Base-by-base conservation (phyloP, 2,888 invertebrate species). In the Synanthedon tipuliformis region DNA sequence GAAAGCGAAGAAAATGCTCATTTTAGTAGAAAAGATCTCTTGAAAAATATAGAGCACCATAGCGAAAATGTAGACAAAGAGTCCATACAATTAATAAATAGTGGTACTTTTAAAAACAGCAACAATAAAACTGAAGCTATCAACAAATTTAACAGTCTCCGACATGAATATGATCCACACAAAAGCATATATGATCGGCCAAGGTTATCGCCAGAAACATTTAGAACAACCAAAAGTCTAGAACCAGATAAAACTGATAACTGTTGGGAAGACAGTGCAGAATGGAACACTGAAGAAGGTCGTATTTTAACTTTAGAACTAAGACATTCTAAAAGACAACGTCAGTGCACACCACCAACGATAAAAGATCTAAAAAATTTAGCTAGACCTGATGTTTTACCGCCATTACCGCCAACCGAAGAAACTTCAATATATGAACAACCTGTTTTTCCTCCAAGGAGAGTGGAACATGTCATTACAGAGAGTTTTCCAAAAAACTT, bases 131-230 rank as follows among this genome's bases (percentile, higher is more conserved):
- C 69, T 1, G 81, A 76, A 62, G 73, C 65, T 69, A 81, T 64
- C 68, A 76, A 68, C 75, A 89, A 63, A 89, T 93, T 78, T 59
- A 90, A 91, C 45, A 94, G 93, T 68, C 79, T 95, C 2, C 87
- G 94, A 52, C 92, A 93, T 68, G 93, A 94, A 58, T 92, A 92
- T 64, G 93, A 94, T 62, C 91, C 91, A 12, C 89, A 89, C 50
- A 84, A 89, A 56, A 84, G 83, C 56, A 73, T 80, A 34, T 79
- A 77, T 51, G 81, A 87, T 52, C 75, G 85, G 34, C 71, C 88
- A 54, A 86, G 81, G 56, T 55, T 83, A 54, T 68, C 71, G 18
- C 59, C 73, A 45, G 68, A 65, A 52, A 64, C 73, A 41, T 80
- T 77, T 53, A 75, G 71, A 56, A 77, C 72, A 50, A 66, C 78